phyloP scores from a whole-genome alignment of 2,113 vertebrate genomes.

The Aegotheles bennettii region DNA sequence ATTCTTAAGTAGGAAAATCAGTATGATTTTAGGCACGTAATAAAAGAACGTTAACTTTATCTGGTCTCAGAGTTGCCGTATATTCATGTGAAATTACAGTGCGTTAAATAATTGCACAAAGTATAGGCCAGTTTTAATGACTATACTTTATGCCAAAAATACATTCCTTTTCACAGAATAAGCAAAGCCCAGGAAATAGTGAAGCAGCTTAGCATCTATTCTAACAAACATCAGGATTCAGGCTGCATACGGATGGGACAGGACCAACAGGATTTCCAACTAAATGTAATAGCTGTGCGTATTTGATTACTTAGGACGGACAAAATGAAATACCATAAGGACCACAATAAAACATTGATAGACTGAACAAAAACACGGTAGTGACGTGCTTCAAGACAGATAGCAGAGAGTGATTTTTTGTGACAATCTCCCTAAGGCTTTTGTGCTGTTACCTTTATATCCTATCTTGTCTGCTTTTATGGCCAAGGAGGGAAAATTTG shows the following conservation, averaged over 20 bases:
- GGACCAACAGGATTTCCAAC: slow-evolving; percentile 82
- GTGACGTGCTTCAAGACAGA: slow-evolving; percentile 98
- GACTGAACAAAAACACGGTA: slow-evolving; percentile 96
- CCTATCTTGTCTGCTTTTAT: slow-evolving; percentile 91
- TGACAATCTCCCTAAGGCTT: slow-evolving; percentile 96
- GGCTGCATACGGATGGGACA: slow-evolving; percentile 90
- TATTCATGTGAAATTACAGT: slow-evolving; percentile 98
- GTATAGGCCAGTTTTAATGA: slow-evolving; percentile 79
- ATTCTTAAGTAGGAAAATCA: slow-evolving; percentile 43
- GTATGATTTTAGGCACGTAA: slow-evolving; percentile 24
- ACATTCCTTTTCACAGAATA: slow-evolving; percentile 93
- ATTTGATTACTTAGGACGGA: slow-evolving; percentile 89
- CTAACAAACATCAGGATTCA: slow-evolving; percentile 92
- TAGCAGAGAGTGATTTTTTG: slow-evolving; percentile 88
- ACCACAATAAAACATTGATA: slow-evolving; percentile 94
- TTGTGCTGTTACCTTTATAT: slow-evolving; percentile 90
- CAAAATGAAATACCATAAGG: slow-evolving; percentile 90
- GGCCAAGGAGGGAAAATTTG: slow-evolving; percentile 94
- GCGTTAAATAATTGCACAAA: slow-evolving; percentile 82
- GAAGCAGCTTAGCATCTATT: slow-evolving; percentile 92
- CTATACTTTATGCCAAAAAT: slow-evolving; percentile 87
- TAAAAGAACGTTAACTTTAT: slow-evolving; percentile 68
- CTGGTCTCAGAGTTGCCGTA: slow-evolving; percentile 77
- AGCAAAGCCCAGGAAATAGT: slow-evolving; percentile 88
- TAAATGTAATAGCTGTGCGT: slow-evolving; percentile 83